Evolutionary conservation across 1,140 invertebrate species (phyloP).

Genomic region (Drosophila tristis): DNA sequence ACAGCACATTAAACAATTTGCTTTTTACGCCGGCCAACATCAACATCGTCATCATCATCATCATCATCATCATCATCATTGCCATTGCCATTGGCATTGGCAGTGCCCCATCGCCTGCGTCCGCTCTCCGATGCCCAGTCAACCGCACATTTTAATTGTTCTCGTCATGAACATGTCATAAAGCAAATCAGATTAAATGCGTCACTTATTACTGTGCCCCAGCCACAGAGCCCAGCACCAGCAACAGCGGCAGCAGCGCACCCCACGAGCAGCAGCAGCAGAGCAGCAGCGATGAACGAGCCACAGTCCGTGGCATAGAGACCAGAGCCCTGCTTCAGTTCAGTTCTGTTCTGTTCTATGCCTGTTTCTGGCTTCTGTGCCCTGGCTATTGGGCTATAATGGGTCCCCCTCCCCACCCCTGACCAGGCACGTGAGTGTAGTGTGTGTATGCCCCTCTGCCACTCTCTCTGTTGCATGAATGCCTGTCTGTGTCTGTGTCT

Average conservation of each 20-base stretch:
- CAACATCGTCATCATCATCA: slow-evolving; percentile 41
- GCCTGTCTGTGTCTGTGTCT: slow-evolving; percentile 23
- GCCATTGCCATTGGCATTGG: too few relatives aligned
- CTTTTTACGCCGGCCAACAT: slow-evolving; percentile 75
- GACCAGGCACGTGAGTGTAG: slow-evolving; percentile 24
- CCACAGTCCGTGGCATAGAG: too few relatives aligned
- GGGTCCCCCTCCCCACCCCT: not conserved
- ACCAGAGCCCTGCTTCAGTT: not conserved
- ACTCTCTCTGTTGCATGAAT: slow-evolving; percentile 2
- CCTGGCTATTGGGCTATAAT: slow-evolving; percentile 40
- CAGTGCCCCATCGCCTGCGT: not conserved
- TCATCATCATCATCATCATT: slow-evolving; percentile 3
- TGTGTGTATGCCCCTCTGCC: too few relatives aligned
- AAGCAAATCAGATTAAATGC: slow-evolving; percentile 83
- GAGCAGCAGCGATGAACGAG: too few relatives aligned
- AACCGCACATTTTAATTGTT: slow-evolving; percentile 82
- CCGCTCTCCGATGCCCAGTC: slow-evolving; percentile 69
- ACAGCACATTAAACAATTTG: slow-evolving; percentile 83
- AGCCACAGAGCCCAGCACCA: not conserved
- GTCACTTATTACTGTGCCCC: slow-evolving; percentile 80
- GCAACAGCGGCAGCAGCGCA: not conserved
- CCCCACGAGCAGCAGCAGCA: too few relatives aligned
- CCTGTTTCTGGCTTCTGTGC: not conserved
- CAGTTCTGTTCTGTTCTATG: not conserved
- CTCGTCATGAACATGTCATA: slow-evolving; percentile 82